Conservation (phyloP, 2,888 invertebrate genomes). For the Vesta saturnalis region DNA sequence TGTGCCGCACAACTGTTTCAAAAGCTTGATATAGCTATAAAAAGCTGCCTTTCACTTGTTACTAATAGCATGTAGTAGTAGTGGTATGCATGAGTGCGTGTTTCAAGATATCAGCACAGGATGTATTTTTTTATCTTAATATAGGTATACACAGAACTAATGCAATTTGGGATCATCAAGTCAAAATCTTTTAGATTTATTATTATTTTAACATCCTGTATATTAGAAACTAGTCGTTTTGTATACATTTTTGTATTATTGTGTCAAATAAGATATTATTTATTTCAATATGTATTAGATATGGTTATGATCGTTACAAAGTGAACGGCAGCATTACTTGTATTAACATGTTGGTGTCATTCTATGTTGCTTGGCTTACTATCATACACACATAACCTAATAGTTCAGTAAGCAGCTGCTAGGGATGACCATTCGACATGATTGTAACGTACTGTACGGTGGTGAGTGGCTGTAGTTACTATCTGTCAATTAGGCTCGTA, state of each 20-base stretch:
- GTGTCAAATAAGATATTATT: conserved; percentile 32
- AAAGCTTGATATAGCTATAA: conserved; percentile 48
- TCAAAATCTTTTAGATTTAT: too few species aligned
- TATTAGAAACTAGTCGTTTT: conserved; percentile 35
- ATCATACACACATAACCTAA: conserved; percentile 46
- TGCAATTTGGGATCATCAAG: too few species aligned
- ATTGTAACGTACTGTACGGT: conserved; percentile 56
- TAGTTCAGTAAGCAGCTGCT: conserved; percentile 33
- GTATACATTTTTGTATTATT: conserved; percentile 35
- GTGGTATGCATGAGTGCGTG: conserved; percentile 30
- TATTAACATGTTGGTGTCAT: conserved; percentile 48
- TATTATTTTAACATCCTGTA: too few species aligned
- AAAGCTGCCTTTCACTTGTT: conserved; percentile 54
- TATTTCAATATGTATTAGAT: conserved; percentile 33
- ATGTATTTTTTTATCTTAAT: conserved; percentile 20
- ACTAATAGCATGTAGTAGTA: conserved; percentile 45
- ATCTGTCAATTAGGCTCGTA: conserved; percentile 61
- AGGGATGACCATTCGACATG: conserved; percentile 45
- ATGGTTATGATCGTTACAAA: conserved; percentile 25
- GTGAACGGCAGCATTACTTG: conserved; percentile 51
- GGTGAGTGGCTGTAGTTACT: conserved; percentile 54
- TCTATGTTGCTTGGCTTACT: conserved; percentile 56
- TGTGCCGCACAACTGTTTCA: conserved; percentile 54
- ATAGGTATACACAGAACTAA: too few species aligned
- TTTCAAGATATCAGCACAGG: conserved; percentile 18